These are phyloP conservation scores for Drosophila maculinotata DNA, from an alignment of 2,888 invertebrate genomes.

Conservation along the genomic window DNA sequence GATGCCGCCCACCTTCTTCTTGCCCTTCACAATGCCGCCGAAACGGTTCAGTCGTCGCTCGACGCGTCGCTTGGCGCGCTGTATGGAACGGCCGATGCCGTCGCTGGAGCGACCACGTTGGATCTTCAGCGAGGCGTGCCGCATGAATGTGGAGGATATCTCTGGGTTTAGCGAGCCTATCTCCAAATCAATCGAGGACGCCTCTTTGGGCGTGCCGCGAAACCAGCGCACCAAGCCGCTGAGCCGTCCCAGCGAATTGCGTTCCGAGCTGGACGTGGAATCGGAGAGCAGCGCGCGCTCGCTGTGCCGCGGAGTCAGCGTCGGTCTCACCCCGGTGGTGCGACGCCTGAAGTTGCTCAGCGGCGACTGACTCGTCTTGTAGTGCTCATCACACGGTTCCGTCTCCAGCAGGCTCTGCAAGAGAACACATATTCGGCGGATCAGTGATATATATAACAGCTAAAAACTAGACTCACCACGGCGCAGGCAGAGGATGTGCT, in stretches of 20 bases:
- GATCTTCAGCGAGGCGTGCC: conserved; percentile 85
- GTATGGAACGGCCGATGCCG: conserved; percentile 88
- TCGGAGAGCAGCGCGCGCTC: conserved; percentile 90
- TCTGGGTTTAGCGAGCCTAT: conserved; percentile 87
- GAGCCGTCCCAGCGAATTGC: conserved; percentile 86
- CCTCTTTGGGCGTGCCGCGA: conserved; percentile 87
- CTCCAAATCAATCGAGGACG: conserved; percentile 86
- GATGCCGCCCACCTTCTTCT: conserved; percentile 94
- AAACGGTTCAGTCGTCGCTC: conserved; percentile 95
- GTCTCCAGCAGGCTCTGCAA: conserved; percentile 93
- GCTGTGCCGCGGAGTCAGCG: conserved; percentile 93
- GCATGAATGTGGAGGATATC: conserved; percentile 87
- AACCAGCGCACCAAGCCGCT: conserved; percentile 91
- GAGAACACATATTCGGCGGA: conserved; percentile 31
- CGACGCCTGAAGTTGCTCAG: conserved; percentile 91
- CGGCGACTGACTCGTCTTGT: conserved; percentile 91
- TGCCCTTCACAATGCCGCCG: conserved; percentile 93
- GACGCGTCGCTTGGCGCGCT: conserved; percentile 94
- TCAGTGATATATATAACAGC: conserved; percentile 12
- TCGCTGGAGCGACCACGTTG: conserved; percentile 84
- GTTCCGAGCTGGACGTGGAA: conserved; percentile 85
- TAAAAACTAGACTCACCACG: conserved; percentile 85
- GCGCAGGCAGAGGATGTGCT: conserved; percentile 95
- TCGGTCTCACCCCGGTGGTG: conserved; percentile 85
- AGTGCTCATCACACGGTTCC: conserved; percentile 90